Evolutionary conservation across 1,140 invertebrate genomes (phyloP).

Genomic region (Vanessa tameamea): DNA sequence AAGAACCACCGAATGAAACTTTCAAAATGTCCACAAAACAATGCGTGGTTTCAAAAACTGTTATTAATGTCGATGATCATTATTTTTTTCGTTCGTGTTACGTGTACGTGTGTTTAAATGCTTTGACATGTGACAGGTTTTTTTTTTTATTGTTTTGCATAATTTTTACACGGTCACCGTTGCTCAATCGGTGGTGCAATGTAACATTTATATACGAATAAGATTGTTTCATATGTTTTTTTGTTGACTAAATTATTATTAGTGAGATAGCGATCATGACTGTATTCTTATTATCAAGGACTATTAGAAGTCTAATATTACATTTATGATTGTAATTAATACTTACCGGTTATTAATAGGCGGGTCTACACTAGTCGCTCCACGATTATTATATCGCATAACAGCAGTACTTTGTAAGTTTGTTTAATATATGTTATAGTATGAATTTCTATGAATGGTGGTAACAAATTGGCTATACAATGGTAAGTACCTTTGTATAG

Average conservation of each 20-base stretch:
- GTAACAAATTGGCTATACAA: no score
- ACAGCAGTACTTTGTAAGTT: no score
- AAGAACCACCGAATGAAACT: conserved; percentile 57
- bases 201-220: background rate
- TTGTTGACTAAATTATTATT: background rate
- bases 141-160: conserved; percentile 40
- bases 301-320: no score
- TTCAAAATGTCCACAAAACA: conserved; percentile 59
- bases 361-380: no score
- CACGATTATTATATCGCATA: no score
- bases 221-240: background rate
- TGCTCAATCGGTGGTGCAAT: conserved; percentile 19
- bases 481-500: no score
- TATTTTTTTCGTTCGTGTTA: conserved; percentile 15
- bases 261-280: no score
- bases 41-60: conserved; percentile 54
- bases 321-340: no score
- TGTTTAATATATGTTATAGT: no score
- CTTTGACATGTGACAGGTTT: conserved; percentile 48
- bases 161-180: conserved; percentile 38
- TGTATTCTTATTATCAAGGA: no score
- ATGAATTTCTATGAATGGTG: no score
- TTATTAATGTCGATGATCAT: conserved; percentile 63
- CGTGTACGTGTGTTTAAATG: conserved; percentile 43
- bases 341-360: no score